A percentile compares a stretch with the other conserved stretches of the same genome.
phyloP scores from a whole-genome alignment of 1,140 invertebrate species.

The Scaptomyza montana region DNA sequence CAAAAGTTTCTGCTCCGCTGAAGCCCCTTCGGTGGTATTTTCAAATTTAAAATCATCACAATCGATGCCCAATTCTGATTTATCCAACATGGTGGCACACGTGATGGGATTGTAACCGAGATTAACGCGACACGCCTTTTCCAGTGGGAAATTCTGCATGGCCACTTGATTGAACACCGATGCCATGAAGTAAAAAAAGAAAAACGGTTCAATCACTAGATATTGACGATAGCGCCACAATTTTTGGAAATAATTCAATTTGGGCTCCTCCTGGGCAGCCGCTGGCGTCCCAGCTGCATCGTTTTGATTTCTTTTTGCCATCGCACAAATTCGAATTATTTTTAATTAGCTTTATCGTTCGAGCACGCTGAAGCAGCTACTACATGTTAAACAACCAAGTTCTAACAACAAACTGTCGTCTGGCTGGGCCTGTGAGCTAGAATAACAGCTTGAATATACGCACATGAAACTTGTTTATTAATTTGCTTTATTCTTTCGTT shows the following conservation, averaged over 20 bases:
- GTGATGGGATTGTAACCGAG: conserved; percentile 85
- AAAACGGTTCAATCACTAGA: conserved; percentile 84
- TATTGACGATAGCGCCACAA: conserved; percentile 73
- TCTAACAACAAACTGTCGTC: conserved; percentile 68
- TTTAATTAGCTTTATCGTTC: conserved; percentile 20
- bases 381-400: conserved; percentile 66
- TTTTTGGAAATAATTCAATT: conserved; percentile 74
- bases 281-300: conserved; percentile 8
- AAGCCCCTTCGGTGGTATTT: conserved; percentile 75
- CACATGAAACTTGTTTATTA: conserved; percentile 77
- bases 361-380: conserved; percentile 38
- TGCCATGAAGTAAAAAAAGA: conserved; percentile 84
- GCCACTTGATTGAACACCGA: conserved; percentile 84
- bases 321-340: conserved; percentile 21
- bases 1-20: conserved; percentile 35
- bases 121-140: conserved; percentile 87
- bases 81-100: conserved; percentile 85
- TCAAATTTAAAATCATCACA: conserved; percentile 72
- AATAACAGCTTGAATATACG: conserved; percentile 51
- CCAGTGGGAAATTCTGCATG: conserved; percentile 85
- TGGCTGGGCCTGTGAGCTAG: conserved; percentile 13
- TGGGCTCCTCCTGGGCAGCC: conserved; percentile 34
- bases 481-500: conserved; percentile 53
- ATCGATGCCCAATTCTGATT: conserved; percentile 70
- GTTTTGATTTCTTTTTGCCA: conserved; percentile 56